These are phyloP conservation scores for Platycheirus albimanus DNA, from an alignment of 2,888 invertebrate genomes.

Conservation along the genomic window DNA sequence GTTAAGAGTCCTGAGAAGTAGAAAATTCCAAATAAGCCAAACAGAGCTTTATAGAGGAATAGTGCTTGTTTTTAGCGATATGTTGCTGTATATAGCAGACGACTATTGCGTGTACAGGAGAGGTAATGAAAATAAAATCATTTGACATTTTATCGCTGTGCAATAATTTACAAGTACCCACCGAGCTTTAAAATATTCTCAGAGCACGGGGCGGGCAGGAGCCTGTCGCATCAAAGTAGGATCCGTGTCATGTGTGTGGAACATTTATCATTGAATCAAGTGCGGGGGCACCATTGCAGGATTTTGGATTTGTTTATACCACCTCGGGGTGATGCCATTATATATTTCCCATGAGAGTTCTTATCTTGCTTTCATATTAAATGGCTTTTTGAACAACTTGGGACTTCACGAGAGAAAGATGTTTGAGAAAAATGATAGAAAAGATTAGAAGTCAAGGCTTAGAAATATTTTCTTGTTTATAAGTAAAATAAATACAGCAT, in stretches of 20 bases:
- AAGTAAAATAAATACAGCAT: too few relatives aligned
- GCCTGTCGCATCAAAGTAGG: background rate
- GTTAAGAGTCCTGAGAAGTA: too few relatives aligned
- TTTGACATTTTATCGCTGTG: background rate
- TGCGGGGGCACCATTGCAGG: background rate
- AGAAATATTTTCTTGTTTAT: too few relatives aligned
- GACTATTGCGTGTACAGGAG: too few relatives aligned
- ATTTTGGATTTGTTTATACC: conserved; percentile 26
- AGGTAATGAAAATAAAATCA: background rate
- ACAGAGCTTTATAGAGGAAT: too few relatives aligned
- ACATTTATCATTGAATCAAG: conserved; percentile 34
- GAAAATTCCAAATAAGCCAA: too few relatives aligned
- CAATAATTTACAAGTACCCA: background rate
- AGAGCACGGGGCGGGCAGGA: too few relatives aligned
- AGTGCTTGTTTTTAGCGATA: too few relatives aligned
- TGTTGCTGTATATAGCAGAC: too few relatives aligned
- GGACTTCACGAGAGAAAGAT: conserved; percentile 12
- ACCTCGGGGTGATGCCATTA: conserved; percentile 31
- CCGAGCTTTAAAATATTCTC: background rate
- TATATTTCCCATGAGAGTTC: conserved; percentile 35
- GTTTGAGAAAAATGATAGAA: conserved; percentile 3
- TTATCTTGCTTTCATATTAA: conserved; percentile 26
- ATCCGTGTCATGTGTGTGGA: conserved; percentile 17
- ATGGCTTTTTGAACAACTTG: conserved; percentile 29
- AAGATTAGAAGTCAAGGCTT: conserved; percentile 46